Percentiles rank a stretch among this genome's conserved stretches.
phyloP scores from a whole-genome alignment of 2,113 vertebrate genomes.

The Seriola dumerili region DNA sequence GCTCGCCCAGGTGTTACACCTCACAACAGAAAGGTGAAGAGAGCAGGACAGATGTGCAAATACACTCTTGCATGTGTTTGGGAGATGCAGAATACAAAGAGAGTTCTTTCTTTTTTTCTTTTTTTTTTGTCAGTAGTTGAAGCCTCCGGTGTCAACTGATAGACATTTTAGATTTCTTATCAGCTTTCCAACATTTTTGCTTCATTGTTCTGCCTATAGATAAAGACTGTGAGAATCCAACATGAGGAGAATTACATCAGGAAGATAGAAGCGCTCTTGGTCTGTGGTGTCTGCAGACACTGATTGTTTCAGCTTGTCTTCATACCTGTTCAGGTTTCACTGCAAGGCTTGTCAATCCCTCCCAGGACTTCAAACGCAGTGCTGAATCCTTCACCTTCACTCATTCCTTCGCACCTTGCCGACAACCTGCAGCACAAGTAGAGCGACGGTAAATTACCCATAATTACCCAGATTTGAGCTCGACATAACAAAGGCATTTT shows the following conservation, averaged over 20 bases:
- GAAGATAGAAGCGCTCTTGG: constrained; percentile 21
- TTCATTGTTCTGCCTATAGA: constrained; percentile 25
- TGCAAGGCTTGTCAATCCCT: constrained; percentile 69
- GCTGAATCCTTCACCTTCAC: constrained; percentile 59
- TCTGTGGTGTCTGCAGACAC: constrained; percentile 39
- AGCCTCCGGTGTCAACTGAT: constrained; percentile 30
- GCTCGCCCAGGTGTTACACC: constrained; percentile 82
- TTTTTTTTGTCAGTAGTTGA: constrained; percentile 28
- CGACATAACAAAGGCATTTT: constrained; percentile 61
- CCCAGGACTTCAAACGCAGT: constrained; percentile 69
- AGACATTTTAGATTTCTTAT: constrained; percentile 47
- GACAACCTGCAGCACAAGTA: constrained; percentile 60
- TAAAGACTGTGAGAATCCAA: constrained; percentile 43
- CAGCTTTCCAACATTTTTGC: constrained; percentile 38
- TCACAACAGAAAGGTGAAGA: constrained; percentile 53
- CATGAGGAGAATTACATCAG: constrained; percentile 48
- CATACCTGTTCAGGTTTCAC: constrained; percentile 74
- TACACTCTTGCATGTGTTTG: constrained; percentile 41
- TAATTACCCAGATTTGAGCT: constrained; percentile 71
- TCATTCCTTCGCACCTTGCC: constrained; percentile 65
- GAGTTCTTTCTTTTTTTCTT: constrained; percentile 8
- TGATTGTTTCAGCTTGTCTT: constrained; percentile 76
- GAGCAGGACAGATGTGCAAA: constrained; percentile 46
- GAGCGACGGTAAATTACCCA: constrained; percentile 64
- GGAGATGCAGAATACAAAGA: constrained; percentile 37